phyloP scores from a whole-genome alignment of 1,140 invertebrate genomes.

The Caerostris darwini region DNA sequence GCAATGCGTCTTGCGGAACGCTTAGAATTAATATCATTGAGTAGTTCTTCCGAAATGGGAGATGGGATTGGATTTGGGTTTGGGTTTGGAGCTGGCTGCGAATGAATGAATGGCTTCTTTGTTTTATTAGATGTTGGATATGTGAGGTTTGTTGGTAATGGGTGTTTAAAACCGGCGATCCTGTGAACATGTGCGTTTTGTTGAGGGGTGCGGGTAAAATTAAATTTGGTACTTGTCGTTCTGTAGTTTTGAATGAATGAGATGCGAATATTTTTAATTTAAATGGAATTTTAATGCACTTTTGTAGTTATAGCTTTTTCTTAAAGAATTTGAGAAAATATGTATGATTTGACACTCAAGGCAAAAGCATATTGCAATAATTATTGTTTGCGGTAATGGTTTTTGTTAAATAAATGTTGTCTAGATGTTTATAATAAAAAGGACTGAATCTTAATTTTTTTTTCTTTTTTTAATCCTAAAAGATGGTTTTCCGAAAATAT shows the following conservation, averaged over 20 bases:
- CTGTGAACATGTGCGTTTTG: neutral
- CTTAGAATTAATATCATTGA: conserved; percentile 41
- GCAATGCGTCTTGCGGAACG: neutral
- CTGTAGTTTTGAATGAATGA: neutral
- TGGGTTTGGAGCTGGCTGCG: neutral
- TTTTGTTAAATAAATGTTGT: no score
- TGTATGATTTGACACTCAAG: no score
- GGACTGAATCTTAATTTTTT: no score
- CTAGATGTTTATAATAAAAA: no score
- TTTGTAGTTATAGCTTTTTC: no score
- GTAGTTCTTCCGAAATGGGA: neutral
- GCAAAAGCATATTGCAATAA: no score
- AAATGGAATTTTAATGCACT: no score
- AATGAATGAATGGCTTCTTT: neutral
- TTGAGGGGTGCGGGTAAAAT: neutral
- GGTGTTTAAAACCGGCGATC: neutral
- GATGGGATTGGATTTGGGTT: conserved; percentile 1
- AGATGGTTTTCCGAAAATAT: no score
- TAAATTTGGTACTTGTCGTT: neutral
- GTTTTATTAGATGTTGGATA: neutral
- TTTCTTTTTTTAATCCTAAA: no score
- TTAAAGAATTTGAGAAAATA: no score
- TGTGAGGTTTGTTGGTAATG: neutral
- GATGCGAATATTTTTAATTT: neutral
- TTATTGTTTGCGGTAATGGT: no score